Evolutionary conservation across 2,113 vertebrate genomes (phyloP).

Genomic region (Zosterops pallidus): DNA sequence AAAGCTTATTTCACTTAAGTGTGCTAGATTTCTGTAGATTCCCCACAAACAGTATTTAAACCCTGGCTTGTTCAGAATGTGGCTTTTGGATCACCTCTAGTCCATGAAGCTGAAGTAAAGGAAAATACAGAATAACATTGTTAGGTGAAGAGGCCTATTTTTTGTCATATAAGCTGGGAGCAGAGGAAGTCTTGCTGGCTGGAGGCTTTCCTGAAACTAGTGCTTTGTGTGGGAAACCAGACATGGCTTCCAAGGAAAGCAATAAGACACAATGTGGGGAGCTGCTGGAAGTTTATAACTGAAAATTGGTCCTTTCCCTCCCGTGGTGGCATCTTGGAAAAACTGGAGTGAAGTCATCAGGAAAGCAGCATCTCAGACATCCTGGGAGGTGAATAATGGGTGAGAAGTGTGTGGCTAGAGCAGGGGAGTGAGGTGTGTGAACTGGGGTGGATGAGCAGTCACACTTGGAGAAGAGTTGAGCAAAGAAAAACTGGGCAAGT

Average conservation of each 20-base stretch:
- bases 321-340: not conserved
- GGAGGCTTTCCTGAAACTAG: not conserved
- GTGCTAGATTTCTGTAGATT: not conserved
- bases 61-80: not conserved
- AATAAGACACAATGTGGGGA: not conserved
- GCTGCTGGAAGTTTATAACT: not conserved
- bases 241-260: not conserved
- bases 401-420: not conserved
- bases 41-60: not conserved
- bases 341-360: not conserved
- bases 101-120: not conserved
- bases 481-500: not conserved
- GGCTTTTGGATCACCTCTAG: not conserved
- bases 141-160: not conserved
- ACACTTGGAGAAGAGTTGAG: not conserved
- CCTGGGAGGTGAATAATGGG: not conserved
- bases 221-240: not conserved
- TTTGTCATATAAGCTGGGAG: not conserved
- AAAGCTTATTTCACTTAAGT: not conserved
- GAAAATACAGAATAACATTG: not conserved
- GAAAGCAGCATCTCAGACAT: not conserved
- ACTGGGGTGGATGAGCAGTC: rapidly evolving
- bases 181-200: not conserved
- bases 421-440: rapidly evolving
- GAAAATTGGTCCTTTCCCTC: not conserved